phyloP scores from a whole-genome alignment of 2,888 invertebrate species.

The Meghimatium bilineatum region DNA sequence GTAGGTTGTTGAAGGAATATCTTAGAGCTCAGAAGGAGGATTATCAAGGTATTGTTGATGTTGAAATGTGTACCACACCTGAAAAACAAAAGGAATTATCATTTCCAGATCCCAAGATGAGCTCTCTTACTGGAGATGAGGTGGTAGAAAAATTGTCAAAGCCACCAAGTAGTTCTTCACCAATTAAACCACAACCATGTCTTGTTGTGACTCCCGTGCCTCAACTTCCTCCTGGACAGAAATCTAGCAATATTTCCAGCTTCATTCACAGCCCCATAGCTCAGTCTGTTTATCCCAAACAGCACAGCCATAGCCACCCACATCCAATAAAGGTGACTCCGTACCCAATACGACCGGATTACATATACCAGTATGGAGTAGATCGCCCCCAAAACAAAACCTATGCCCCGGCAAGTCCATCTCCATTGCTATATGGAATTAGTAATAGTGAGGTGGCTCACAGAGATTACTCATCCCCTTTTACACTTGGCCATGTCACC shows the following conservation, averaged over 20 bases:
- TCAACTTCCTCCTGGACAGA: constrained; percentile 37
- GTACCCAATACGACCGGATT: constrained; percentile 21
- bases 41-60: constrained; percentile 38
- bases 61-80: constrained; percentile 38
- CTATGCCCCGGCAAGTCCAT: constrained; percentile 28
- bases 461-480: constrained; percentile 20
- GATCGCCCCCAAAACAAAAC: constrained; percentile 25
- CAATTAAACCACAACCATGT: constrained; percentile 43
- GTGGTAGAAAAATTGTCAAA: neutral
- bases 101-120: constrained; percentile 21
- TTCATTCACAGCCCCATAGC: constrained; percentile 40
- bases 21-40: constrained; percentile 42
- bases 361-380: constrained; percentile 39
- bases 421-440: constrained; percentile 28
- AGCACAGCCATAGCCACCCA: constrained; percentile 8
- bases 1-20: constrained; percentile 34
- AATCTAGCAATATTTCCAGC: constrained; percentile 40
- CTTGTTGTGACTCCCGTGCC: constrained; percentile 46
- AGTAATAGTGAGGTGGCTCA: constrained; percentile 12
- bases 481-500: constrained; percentile 35
- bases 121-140: neutral
- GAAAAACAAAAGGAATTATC: neutral
- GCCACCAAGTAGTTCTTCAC: constrained; percentile 13
- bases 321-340: constrained; percentile 47
- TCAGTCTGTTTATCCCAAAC: constrained; percentile 20